These are phyloP conservation scores for Caenorhabditis inopinata DNA, from an alignment of 1,140 invertebrate species.

Conservation along the genomic window DNA sequence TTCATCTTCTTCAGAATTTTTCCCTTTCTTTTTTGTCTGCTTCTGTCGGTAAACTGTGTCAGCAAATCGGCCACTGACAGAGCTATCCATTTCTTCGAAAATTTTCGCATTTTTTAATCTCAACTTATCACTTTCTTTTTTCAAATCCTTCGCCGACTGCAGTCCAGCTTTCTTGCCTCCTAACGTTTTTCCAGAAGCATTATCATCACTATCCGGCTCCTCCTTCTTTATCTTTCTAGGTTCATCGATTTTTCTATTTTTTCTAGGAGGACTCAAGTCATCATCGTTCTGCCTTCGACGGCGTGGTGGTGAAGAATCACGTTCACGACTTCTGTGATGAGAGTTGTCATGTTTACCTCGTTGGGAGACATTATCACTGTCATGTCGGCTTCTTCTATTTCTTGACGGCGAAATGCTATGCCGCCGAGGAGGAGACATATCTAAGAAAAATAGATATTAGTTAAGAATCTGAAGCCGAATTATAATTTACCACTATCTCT, in stretches of 20 bases:
- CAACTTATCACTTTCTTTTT: conserved; percentile 26
- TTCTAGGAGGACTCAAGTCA: background rate
- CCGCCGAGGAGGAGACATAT: background rate
- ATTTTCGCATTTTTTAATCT: conserved; percentile 9
- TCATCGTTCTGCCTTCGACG: background rate
- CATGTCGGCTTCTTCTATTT: background rate
- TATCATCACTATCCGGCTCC: background rate
- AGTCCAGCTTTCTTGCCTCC: conserved; percentile 38
- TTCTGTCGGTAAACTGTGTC: conserved; percentile 22
- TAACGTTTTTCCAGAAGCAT: background rate
- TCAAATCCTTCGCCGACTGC: conserved; percentile 19
- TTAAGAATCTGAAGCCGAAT: too few species aligned
- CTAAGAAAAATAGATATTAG: background rate
- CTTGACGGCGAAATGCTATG: too few species aligned
- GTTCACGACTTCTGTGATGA: too few species aligned
- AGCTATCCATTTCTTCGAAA: conserved; percentile 34
- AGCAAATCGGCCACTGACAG: conserved; percentile 31
- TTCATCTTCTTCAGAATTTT: conserved; percentile 4
- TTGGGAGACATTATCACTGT: too few species aligned
- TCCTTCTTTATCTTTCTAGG: conserved; percentile 18
- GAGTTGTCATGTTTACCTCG: too few species aligned
- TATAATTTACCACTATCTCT: too few species aligned
- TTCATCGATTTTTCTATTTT: background rate
- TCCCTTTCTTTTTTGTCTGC: conserved; percentile 20
- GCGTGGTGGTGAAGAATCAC: conserved; percentile 15